Base-by-base conservation (phyloP, 1,140 invertebrate species). In the Drosophila pallidifrons region DNA sequence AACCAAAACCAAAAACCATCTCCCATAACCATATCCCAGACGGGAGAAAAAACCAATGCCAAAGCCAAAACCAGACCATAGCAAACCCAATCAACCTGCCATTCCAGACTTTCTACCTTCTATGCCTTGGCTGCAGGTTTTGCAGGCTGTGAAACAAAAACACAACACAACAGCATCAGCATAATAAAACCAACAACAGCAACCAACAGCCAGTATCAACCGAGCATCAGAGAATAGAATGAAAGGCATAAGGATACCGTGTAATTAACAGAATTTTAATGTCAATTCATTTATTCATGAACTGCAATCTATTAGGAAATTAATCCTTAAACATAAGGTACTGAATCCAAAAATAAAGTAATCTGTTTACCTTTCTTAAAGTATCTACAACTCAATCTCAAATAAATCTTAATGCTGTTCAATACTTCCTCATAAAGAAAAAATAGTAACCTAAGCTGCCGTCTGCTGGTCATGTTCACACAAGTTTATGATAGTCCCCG, bases 91-190 rank as follows among this genome's bases (percentile, higher is more conserved):
- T 38, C 49, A 71, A 64, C 51, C 60, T 45, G 51, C 43, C 30
- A 15, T 43, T 35, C 30, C 51, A 35, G 30, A 30, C 25, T 13
- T 7, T 13, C 51, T 25, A 54, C 30, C 54, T 57, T 57, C 35
- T 41, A 57, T 41, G 35, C 35, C 54, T 43, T 43, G 13, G 5
- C 35, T 38, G 15, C 54, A 10, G 20, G 20, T 25, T 57, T 59
- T 45, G 43, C 63, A 28, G 32, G 32, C 47, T 13, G 49, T 5
- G 30, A 63, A 65, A 45, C 35, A 46, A 35, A 25, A 68, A 69
- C 58, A 82, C 51, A 82, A 38, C 35, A 54, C 46, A 75, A 55
- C 71, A 77, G 52, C 59, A 75, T 55, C 71, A 77, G 52, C 59
- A 45, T 74, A 76, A 63, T 20, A 80, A 81, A 80, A 30, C 16